Evolutionary conservation across 2,888 invertebrate species (phyloP), one percentile per base, ranked within the genome.

Genomic region (Escarpia spicata): DNA sequence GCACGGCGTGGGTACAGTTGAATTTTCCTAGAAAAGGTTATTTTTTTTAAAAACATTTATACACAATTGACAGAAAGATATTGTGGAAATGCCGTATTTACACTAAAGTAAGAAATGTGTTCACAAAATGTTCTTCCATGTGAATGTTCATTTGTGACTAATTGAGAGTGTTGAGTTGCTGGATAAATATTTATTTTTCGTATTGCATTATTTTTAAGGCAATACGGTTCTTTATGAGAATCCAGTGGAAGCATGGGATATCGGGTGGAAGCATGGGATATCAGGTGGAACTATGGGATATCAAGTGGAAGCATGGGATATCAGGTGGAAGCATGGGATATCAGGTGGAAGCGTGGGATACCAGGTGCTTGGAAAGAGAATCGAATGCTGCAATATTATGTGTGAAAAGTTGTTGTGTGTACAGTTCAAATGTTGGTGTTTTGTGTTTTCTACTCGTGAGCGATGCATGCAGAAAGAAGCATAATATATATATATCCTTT

Each of bases 381-480:
- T 4, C n/a, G 75, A 75, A 75, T 75, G 75, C 75, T 75, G 75
- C 75, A 75, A 75, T 75, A 75, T 75, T 75, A 75, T n/a, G 75
- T 75, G 75, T 75, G 15, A n/a, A 75, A 75, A 75, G 52, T 52
- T 52, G 52, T 52, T 9, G 45, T 45, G 45, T 52, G 52, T 52
- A 52, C 52, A 52, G 15, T 52, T 9, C 52, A 0, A 52, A 52
- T 52, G 52, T 52, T 52, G 52, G 52, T 52, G 52, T 52, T 75
- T 75, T 75, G 37, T 52, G 52, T 52, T 75, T 75, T 75, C 75
- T 4, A 26, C 75, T 3, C 12, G 60, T 19, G 45, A 45, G 45
- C 10, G 45, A 60, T 60, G 26, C 19, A 4, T 75, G 6, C 19
- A 75, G 75, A 75, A 75, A 15, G 75, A 75, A 75, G 75, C 75